A percentile compares a stretch with the other conserved stretches of the same genome.
phyloP scores from a whole-genome alignment of 1,140 invertebrate genomes.

The Drosophila nikananu region DNA sequence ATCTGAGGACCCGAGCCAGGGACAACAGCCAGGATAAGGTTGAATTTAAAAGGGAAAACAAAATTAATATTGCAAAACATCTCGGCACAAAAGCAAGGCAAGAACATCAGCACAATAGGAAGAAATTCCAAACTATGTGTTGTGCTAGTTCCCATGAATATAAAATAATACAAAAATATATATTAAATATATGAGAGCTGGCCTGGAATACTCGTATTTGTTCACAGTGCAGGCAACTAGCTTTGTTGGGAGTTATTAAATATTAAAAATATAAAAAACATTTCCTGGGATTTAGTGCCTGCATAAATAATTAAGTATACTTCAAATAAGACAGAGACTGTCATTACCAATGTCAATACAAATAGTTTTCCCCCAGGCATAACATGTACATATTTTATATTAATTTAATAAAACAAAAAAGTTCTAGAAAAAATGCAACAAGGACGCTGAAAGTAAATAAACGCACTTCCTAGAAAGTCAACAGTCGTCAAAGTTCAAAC shows the following conservation, averaged over 20 bases:
- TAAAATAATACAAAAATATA: neutral
- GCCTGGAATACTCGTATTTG: neutral
- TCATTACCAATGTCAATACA: neutral
- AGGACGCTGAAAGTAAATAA: neutral
- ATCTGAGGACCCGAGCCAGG: slow-evolving; percentile 51
- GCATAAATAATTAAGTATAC: neutral
- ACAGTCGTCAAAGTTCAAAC: neutral
- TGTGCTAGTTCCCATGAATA: neutral
- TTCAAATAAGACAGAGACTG: neutral
- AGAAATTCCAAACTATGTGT: neutral
- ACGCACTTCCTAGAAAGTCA: neutral
- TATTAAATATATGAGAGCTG: neutral
- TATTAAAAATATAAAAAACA: neutral
- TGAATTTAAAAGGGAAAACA: neutral
- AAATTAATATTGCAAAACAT: slow-evolving; percentile 10
- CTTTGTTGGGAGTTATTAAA: neutral
- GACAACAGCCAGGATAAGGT: slow-evolving; percentile 17
- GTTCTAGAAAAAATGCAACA: neutral
- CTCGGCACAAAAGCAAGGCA: neutral
- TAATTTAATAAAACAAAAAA: neutral
- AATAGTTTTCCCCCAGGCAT: neutral
- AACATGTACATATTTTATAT: neutral
- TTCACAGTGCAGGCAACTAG: neutral
- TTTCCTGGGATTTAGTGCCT: neutral
- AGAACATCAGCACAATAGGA: neutral